These are phyloP conservation scores for Agonopterix arenella DNA, from an alignment of 2,888 invertebrate genomes.

Conservation along the genomic window DNA sequence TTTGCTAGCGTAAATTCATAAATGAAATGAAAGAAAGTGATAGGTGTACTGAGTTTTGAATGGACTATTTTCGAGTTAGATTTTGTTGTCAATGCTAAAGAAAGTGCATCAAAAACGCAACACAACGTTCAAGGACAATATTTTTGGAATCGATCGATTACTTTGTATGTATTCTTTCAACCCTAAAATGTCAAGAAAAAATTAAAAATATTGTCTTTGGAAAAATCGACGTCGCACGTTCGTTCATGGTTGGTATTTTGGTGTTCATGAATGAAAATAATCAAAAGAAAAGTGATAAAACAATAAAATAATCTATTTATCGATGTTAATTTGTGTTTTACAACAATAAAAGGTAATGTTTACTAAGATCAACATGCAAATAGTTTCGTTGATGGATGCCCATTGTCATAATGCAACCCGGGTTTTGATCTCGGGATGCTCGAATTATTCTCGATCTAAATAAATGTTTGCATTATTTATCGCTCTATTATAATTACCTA, in stretches of 20 bases:
- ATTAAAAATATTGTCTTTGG: not conserved
- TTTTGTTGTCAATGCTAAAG: no score
- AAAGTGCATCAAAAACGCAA: no score
- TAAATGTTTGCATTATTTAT: slow-evolving; percentile 18
- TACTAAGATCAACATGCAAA: not conserved
- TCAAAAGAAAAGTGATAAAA: no score
- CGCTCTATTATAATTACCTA: slow-evolving; percentile 7
- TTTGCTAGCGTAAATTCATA: no score
- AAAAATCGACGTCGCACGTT: slow-evolving; percentile 5
- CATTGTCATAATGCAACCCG: slow-evolving; percentile 7
- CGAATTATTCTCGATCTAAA: slow-evolving; percentile 13
- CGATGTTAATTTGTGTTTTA: not conserved
- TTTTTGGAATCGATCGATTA: no score
- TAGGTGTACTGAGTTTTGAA: no score
- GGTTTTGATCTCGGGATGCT: slow-evolving; percentile 2
- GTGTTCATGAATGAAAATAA: slow-evolving; percentile 1
- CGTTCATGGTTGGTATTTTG: slow-evolving; percentile 1
- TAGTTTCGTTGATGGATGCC: slow-evolving; percentile 3
- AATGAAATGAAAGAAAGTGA: no score
- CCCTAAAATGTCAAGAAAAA: no score
- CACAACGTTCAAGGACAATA: no score
- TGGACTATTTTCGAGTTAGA: no score
- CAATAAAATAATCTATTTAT: not conserved
- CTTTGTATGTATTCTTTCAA: no score
- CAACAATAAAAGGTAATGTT: no score